phyloP scores from a whole-genome alignment of 2,113 vertebrate species.

The Centropristis striata region DNA sequence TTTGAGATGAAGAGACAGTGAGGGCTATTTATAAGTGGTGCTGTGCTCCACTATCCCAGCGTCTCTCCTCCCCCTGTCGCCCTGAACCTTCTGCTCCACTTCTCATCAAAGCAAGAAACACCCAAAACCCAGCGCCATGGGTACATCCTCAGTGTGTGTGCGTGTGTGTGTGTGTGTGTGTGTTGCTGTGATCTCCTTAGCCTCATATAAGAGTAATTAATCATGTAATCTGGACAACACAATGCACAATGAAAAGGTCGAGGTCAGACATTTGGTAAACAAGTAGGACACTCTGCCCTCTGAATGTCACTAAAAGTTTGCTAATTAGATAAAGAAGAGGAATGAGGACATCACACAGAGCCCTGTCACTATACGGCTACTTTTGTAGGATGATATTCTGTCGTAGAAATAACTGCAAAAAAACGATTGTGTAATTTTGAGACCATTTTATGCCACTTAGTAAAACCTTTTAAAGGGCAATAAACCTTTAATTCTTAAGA shows the following conservation, averaged over 20 bases:
- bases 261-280: constrained; percentile 40
- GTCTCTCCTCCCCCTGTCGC: constrained; percentile 56
- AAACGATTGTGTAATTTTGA: too few relatives aligned
- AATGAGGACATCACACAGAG: background rate
- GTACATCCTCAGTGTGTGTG: constrained; percentile 38
- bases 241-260: constrained; percentile 38
- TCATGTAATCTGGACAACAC: constrained; percentile 55
- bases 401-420: too few relatives aligned
- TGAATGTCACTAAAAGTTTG: constrained; percentile 12
- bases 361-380: too few relatives aligned
- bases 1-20: constrained; percentile 38
- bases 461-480: too few relatives aligned
- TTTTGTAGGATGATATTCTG: too few relatives aligned
- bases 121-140: constrained; percentile 45
- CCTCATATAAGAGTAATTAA: constrained; percentile 49
- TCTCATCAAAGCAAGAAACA: constrained; percentile 72
- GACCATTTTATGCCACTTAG: too few relatives aligned
- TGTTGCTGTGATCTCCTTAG: constrained; percentile 39
- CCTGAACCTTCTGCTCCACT: constrained; percentile 81
- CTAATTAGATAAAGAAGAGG: background rate
- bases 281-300: constrained; percentile 57
- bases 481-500: too few relatives aligned
- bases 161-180: constrained; percentile 18
- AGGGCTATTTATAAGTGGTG: constrained; percentile 78
- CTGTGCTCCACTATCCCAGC: constrained; percentile 76